Evolutionary conservation across 2,113 vertebrate genomes (phyloP), one percentile per base, ranked within the genome.

Genomic region (Dromaius novaehollandiae): DNA sequence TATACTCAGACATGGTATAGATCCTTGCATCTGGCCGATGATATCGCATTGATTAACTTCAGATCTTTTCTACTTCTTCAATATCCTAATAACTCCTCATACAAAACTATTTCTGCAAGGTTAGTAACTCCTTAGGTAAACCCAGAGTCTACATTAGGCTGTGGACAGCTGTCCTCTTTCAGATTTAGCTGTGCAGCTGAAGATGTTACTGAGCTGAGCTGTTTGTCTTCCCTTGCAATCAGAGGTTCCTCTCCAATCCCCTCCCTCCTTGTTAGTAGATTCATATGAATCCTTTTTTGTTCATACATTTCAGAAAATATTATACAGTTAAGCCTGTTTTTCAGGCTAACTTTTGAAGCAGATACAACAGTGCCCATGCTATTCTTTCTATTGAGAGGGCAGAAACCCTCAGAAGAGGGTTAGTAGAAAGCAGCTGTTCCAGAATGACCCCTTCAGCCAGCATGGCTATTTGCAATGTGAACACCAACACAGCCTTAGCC

Each of bases 1-100:
- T 15, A 55, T 17, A 40, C 1, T 13, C 65, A 89, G 42, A 15
- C 2, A 56, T 50, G 0, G 0, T 0, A 42, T 0, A 64, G 17
- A 30, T 71, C 12, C 61, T 94, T 93, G n/a, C 84, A 65, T 55
- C 24, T 76, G 32, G 22, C 19, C 91, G 34, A 38, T 69, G 66
- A 50, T 4, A 28, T 51, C n/a, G 9, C 21, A 38, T 3, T 82
- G 42, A 87, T 50, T 69, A 86, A 63, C 56, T 65, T 8, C 58
- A 88, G 19, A 36, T 61, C 3, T 73, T 28, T 85, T 76, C 61
- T 80, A 30, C 5, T 80, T 94, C 89, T 80, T 32, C 46, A 68
- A 26, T 32, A 81, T 10, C n/a, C 83, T 81, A 74, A 46, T 25
- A 78, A 15, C 16, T 88, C 42, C 24, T 78, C 6, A 24, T 48